Evolutionary conservation across 2,113 vertebrate species (phyloP).

Genomic region (Ranitomeya variabilis): DNA sequence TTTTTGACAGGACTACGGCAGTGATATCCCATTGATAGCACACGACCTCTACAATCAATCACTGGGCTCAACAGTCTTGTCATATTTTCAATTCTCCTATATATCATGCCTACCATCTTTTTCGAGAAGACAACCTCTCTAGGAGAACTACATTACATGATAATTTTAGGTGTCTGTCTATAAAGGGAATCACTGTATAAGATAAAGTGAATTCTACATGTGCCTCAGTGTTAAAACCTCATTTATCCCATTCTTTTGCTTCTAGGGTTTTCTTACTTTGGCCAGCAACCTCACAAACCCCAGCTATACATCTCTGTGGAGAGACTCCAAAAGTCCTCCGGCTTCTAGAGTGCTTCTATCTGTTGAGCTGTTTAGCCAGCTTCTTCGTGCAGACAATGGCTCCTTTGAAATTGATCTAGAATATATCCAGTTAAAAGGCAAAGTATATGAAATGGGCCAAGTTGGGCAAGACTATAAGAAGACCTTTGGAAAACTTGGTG

Average conservation of each 20-base stretch:
- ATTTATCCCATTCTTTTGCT: constrained; percentile 38
- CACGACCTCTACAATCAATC: too few relatives aligned
- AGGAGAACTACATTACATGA: too few relatives aligned
- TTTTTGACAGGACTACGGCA: too few relatives aligned
- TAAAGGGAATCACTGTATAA: too few relatives aligned
- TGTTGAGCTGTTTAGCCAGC: constrained; percentile 71
- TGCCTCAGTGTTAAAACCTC: background rate
- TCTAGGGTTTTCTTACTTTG: constrained; percentile 77
- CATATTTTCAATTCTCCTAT: too few relatives aligned
- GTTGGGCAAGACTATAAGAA: constrained; percentile 59
- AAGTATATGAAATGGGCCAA: constrained; percentile 25
- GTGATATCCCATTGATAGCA: too few relatives aligned
- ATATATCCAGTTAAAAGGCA: constrained; percentile 68
- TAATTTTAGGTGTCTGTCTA: too few relatives aligned
- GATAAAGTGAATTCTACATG: too few relatives aligned
- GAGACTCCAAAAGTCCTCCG: rapidly evolving
- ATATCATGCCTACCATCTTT: too few relatives aligned
- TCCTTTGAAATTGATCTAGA: constrained; percentile 38
- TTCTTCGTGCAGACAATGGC: constrained; percentile 54
- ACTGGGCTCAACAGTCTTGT: too few relatives aligned
- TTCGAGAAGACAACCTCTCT: too few relatives aligned
- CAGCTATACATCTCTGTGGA: constrained; percentile 61
- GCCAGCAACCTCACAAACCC: constrained; percentile 67
- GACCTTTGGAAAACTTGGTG: constrained; percentile 62
- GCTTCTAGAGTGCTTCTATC: constrained; percentile 71